phyloP scores from a whole-genome alignment of 2,797 vertebrate species.

The Poecile montanus region DNA sequence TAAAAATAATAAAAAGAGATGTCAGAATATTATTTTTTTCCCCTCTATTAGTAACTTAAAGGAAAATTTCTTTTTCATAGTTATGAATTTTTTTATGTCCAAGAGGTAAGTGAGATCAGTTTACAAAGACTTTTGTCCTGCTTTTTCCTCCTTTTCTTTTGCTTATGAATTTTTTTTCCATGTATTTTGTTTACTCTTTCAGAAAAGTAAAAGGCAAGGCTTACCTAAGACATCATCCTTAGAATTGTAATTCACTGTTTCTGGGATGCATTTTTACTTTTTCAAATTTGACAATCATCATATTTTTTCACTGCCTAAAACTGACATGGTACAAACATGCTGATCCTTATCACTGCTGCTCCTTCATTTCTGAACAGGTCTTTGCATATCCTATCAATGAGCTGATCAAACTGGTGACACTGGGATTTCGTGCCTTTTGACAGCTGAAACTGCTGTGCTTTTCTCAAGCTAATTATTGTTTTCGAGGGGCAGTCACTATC shows the following conservation, averaged over 20 bases:
- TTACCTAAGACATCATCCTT: background rate
- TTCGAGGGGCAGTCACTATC: constrained; percentile 61
- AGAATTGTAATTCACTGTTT: background rate
- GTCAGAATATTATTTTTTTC: background rate
- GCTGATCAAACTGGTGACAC: constrained; percentile 48
- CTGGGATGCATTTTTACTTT: constrained; percentile 25
- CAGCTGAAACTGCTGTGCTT: constrained; percentile 55
- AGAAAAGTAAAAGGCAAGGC: background rate
- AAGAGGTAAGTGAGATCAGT: background rate
- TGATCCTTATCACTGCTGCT: background rate
- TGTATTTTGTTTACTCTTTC: background rate
- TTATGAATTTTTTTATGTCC: background rate
- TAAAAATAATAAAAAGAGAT: background rate
- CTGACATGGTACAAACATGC: background rate
- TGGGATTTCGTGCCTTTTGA: constrained; percentile 66
- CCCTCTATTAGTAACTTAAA: background rate
- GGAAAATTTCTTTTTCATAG: background rate
- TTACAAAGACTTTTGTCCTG: background rate
- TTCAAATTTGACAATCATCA: background rate
- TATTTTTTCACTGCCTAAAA: constrained; percentile 7
- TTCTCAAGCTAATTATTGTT: constrained; percentile 74
- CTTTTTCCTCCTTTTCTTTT: background rate
- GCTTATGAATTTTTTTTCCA: background rate
- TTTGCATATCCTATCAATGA: constrained; percentile 62
- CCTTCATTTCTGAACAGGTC: constrained; percentile 27